Evolutionary conservation across 2,797 vertebrate species (phyloP).

Genomic region (Podargus strigoides): DNA sequence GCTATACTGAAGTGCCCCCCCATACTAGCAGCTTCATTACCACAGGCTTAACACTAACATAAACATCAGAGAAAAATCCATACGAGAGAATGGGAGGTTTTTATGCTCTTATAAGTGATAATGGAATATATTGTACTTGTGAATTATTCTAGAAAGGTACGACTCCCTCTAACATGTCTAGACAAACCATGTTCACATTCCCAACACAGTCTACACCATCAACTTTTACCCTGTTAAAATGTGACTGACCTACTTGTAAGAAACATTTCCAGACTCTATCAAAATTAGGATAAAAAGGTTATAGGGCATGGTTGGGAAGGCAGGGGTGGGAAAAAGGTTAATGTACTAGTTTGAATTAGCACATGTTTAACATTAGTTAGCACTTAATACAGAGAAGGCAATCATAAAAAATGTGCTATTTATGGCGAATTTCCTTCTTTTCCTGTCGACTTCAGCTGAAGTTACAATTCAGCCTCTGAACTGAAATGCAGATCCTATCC

Average conservation of each 20-base stretch:
- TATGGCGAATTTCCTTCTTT: not conserved
- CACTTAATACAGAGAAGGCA: not conserved
- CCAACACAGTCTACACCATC: not conserved
- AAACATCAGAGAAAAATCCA: not conserved
- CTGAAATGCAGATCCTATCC: constrained; percentile 10
- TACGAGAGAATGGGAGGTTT: not conserved
- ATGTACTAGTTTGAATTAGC: not conserved
- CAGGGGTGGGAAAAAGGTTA: not conserved
- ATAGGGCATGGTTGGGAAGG: not conserved
- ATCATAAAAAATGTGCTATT: not conserved
- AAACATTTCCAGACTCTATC: not conserved
- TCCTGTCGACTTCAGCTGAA: accelerated
- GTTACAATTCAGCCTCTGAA: not conserved
- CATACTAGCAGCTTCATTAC: not conserved
- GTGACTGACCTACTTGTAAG: not conserved
- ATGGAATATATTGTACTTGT: not conserved
- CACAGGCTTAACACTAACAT: not conserved
- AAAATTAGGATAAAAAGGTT: not conserved
- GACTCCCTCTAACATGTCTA: not conserved
- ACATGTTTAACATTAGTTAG: not conserved
- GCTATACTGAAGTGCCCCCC: not conserved
- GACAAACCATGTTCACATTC: not conserved
- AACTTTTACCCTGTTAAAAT: not conserved
- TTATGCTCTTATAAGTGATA: not conserved
- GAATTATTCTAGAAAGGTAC: not conserved